These are phyloP conservation scores for Sitodiplosis mosellana DNA, from an alignment of 1,140 invertebrate species.

Conservation along the genomic window DNA sequence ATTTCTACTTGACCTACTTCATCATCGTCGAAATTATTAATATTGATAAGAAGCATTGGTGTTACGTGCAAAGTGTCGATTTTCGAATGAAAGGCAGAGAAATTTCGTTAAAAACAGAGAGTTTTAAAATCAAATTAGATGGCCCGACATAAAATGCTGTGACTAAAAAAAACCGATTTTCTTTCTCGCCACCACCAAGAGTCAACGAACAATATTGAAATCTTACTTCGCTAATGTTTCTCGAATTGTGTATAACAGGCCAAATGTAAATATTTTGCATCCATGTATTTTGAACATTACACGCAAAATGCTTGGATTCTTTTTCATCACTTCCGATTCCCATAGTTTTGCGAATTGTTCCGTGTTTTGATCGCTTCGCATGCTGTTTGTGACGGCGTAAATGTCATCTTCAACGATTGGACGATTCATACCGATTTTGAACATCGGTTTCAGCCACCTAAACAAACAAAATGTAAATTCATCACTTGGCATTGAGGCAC, in stretches of 20 bases:
- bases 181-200: no score
- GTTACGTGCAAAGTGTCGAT: no score
- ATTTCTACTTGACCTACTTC: no score
- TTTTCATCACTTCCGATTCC: slow-evolving; percentile 16
- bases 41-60: no score
- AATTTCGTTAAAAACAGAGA: no score
- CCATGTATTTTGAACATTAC: slow-evolving; percentile 34
- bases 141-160: no score
- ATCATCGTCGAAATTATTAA: no score
- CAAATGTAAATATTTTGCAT: slow-evolving; percentile 27
- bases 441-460: slow-evolving; percentile 27
- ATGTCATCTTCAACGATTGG: slow-evolving; percentile 27
- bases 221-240: slow-evolving; percentile 33
- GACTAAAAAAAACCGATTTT: no score
- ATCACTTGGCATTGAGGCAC: not conserved
- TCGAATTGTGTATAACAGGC: slow-evolving; percentile 27
- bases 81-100: no score
- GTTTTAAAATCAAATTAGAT: no score
- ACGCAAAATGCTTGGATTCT: slow-evolving; percentile 31
- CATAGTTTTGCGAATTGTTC: slow-evolving; percentile 16
- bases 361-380: slow-evolving; percentile 17
- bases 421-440: slow-evolving; percentile 24
- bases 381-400: slow-evolving; percentile 25
- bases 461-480: not conserved
- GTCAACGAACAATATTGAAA: no score